These are phyloP conservation scores for Pimephales promelas DNA, from an alignment of 2,113 vertebrate species.

Conservation along the genomic window DNA sequence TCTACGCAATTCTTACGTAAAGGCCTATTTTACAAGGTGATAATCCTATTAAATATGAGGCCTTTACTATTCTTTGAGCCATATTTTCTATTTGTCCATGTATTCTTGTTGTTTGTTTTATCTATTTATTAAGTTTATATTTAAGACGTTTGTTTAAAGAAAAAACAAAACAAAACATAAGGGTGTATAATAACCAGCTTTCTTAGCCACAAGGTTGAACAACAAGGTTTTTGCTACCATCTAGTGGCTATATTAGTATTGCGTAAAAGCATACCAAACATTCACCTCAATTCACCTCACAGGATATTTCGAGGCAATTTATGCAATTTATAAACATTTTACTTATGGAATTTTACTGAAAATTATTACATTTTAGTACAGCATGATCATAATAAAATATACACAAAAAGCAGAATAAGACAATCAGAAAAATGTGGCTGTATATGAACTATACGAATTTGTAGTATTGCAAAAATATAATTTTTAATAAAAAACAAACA, in stretches of 20 bases:
- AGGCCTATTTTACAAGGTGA: no score
- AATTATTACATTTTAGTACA: background rate
- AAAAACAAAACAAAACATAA: background rate
- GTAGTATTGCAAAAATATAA: background rate
- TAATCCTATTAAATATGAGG: background rate
- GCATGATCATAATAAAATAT: background rate
- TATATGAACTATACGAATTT: background rate
- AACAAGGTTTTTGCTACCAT: background rate
- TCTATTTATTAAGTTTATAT: background rate
- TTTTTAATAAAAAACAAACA: background rate
- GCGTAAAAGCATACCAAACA: background rate
- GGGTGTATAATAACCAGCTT: no score
- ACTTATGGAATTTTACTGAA: background rate
- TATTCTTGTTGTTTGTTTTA: background rate
- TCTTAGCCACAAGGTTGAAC: background rate
- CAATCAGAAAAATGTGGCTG: background rate
- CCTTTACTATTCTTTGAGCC: background rate
- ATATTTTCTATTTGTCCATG: background rate
- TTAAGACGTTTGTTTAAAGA: background rate
- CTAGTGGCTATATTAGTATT: background rate
- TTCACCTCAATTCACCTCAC: background rate
- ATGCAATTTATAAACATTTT: background rate
- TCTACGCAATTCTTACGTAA: no score
- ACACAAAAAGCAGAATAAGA: background rate
- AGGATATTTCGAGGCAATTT: background rate